These are phyloP conservation scores for Brachionus rubens DNA, from an alignment of 1,140 invertebrate species.

Conservation along the genomic window DNA sequence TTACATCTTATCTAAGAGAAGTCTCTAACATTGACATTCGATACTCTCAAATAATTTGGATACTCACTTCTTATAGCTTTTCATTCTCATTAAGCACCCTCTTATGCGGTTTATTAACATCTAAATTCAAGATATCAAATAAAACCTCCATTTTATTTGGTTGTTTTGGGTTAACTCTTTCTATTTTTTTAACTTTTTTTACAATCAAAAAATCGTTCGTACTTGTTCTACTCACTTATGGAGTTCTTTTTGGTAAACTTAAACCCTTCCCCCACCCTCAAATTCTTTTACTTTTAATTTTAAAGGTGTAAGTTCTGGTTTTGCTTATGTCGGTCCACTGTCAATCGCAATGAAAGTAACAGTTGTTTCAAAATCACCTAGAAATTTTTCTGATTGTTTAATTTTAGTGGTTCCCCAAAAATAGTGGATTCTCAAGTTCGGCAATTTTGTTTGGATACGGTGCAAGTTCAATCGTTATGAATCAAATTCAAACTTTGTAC, in stretches of 20 bases:
- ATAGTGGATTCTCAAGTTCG: conserved; percentile 60
- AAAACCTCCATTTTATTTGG: conserved; percentile 53
- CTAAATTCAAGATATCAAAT: conserved; percentile 54
- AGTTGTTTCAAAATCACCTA: not conserved
- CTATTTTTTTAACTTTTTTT: conserved; percentile 56
- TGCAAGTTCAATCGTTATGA: conserved; percentile 59
- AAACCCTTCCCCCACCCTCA: too few relatives aligned
- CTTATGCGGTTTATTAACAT: conserved; percentile 49
- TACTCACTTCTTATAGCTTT: conserved; percentile 50
- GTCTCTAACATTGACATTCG: conserved; percentile 48
- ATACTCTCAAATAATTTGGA: conserved; percentile 58
- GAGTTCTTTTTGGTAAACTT: conserved; percentile 57
- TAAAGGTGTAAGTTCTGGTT: conserved; percentile 59
- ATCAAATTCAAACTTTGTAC: conserved; percentile 58
- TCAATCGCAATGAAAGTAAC: conserved; percentile 58
- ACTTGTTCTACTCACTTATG: conserved; percentile 56
- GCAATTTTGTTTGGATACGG: conserved; percentile 60
- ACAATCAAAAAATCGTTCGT: conserved; percentile 55
- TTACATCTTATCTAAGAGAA: conserved; percentile 59
- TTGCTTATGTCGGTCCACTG: conserved; percentile 59
- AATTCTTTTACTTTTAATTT: too few relatives aligned
- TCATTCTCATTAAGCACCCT: conserved; percentile 51
- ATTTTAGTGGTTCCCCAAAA: conserved; percentile 59
- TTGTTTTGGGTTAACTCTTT: conserved; percentile 51
- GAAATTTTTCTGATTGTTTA: not conserved